A percentile compares a stretch with the other conserved stretches of the same genome.
These are phyloP conservation scores for Grapholita molesta DNA, from an alignment of 1,140 invertebrate genomes.

Conservation along the genomic window DNA sequence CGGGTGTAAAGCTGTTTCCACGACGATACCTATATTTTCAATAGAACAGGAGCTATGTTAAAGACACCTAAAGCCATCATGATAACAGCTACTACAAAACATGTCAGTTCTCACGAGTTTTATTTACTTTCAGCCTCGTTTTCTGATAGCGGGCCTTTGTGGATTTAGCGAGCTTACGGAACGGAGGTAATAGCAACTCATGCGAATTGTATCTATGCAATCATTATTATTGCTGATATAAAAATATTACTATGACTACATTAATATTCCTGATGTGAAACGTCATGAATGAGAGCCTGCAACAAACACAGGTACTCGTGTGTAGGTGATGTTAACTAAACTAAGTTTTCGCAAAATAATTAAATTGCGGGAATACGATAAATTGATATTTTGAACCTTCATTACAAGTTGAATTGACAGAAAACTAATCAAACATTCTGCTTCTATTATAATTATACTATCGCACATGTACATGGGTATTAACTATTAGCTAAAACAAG, in stretches of 20 bases:
- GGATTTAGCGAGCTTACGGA: slow-evolving; percentile 2
- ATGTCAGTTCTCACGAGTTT: slow-evolving; percentile 9
- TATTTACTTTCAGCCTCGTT: slow-evolving; percentile 8
- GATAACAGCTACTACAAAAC: slow-evolving; percentile 5
- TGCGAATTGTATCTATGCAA: background rate
- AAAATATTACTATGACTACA: too few relatives aligned
- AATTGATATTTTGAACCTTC: background rate
- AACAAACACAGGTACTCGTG: too few relatives aligned
- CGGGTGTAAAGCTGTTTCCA: background rate
- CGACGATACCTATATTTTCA: background rate
- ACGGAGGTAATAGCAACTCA: background rate
- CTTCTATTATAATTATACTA: too few relatives aligned
- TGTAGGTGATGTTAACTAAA: too few relatives aligned
- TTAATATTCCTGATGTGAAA: background rate
- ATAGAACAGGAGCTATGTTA: background rate
- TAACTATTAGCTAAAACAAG: too few relatives aligned
- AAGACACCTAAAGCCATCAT: background rate
- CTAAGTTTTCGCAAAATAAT: background rate
- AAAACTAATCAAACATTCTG: background rate
- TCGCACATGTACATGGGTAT: too few relatives aligned
- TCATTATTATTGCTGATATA: background rate
- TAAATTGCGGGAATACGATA: background rate
- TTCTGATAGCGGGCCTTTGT: slow-evolving; percentile 40
- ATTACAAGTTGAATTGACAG: background rate
- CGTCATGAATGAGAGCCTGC: too few relatives aligned